These are phyloP conservation scores for Caenorhabditis becei DNA, from an alignment of 2,888 invertebrate species.

Conservation along the genomic window DNA sequence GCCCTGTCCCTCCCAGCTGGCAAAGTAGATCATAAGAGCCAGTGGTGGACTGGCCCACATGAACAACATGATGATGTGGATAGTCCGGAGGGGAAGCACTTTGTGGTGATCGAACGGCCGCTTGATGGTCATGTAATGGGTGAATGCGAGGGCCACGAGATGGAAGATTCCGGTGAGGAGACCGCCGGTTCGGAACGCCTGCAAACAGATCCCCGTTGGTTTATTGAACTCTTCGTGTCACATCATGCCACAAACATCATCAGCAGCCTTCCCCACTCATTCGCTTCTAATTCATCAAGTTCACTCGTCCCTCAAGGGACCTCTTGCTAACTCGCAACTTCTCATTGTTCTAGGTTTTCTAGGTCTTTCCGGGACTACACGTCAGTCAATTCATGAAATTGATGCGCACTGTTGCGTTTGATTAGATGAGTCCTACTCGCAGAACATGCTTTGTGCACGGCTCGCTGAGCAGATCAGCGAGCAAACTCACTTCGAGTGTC, in stretches of 20 bases:
- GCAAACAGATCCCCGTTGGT: conserved; percentile 18
- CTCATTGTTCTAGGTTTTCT: neutral
- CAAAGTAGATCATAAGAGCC: conserved; percentile 84
- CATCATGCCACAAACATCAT: conserved; percentile 2
- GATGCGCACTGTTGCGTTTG: conserved; percentile 17
- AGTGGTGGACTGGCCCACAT: conserved; percentile 85
- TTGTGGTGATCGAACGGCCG: conserved; percentile 86
- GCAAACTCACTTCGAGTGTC: conserved; percentile 69
- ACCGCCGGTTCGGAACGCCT: conserved; percentile 84
- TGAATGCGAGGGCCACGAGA: conserved; percentile 85
- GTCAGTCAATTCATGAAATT: conserved; percentile 17
- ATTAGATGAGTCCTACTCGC: conserved; percentile 19
- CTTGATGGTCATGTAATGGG: conserved; percentile 86
- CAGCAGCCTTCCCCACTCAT: conserved; percentile 1
- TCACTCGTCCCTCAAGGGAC: conserved; percentile 4
- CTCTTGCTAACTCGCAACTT: neutral
- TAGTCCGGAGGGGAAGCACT: conserved; percentile 57
- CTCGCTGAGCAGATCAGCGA: conserved; percentile 7
- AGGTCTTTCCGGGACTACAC: conserved; percentile 3
- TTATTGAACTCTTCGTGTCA: neutral
- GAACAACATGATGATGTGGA: conserved; percentile 83
- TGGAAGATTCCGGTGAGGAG: conserved; percentile 86
- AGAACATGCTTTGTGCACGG: conserved; percentile 7
- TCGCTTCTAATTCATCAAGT: conserved; percentile 22
- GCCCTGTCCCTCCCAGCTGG: conserved; percentile 83